Evolutionary conservation across 2,888 invertebrate genomes (phyloP).

Genomic region (Sturmia bella): DNA sequence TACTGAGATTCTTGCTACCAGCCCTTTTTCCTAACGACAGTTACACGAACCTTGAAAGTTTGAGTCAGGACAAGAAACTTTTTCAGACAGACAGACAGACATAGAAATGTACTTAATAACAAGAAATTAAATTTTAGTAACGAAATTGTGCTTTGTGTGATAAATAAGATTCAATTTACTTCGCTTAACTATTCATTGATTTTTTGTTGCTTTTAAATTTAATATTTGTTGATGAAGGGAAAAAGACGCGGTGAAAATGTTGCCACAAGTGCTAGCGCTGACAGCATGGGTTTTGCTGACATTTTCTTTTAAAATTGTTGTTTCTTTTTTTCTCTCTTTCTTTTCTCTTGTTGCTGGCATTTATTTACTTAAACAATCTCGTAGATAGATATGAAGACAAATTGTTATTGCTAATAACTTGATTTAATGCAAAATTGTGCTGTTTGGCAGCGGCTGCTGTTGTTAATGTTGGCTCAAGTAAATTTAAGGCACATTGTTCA

Average conservation of each 20-base stretch:
- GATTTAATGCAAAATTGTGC: slow-evolving; percentile 1
- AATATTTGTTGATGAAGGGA: background rate
- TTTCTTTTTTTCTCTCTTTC: background rate
- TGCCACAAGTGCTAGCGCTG: background rate
- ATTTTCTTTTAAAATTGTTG: too few relatives aligned
- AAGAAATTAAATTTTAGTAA: slow-evolving; percentile 27
- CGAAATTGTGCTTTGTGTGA: slow-evolving; percentile 58
- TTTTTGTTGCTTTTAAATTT: background rate
- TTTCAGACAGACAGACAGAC: background rate
- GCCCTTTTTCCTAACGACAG: background rate
- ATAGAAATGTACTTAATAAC: background rate
- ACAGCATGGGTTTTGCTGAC: background rate
- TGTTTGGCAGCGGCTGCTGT: background rate
- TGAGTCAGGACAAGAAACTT: too few relatives aligned
- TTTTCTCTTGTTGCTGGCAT: background rate
- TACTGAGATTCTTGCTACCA: too few relatives aligned
- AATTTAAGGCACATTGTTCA: background rate
- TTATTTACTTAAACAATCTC: slow-evolving; percentile 6
- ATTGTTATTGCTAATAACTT: slow-evolving; percentile 4
- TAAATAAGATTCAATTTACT: slow-evolving; percentile 56
- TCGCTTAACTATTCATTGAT: slow-evolving; percentile 32
- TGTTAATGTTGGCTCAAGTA: background rate
- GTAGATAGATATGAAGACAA: slow-evolving; percentile 15
- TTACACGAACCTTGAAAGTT: background rate
- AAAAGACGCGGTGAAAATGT: background rate